Evolutionary conservation across 2,797 vertebrate species (phyloP), one percentile per base, ranked within the genome.

Genomic region (Anguilla marmorata): DNA sequence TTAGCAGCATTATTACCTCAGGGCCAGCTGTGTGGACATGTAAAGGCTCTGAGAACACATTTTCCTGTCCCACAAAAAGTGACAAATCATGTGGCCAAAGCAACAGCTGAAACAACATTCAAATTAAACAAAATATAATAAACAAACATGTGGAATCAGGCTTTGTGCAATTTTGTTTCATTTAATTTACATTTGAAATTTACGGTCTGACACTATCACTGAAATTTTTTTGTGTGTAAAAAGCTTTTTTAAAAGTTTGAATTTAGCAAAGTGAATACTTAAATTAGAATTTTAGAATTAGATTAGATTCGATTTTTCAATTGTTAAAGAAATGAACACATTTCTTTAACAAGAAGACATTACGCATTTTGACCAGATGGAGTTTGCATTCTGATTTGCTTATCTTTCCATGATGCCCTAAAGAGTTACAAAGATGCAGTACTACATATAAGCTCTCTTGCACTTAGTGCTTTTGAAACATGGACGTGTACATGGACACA

Each of bases 11-110:
- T 95, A 94, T 94, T 94, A 85, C 88, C n/a, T 91, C 92, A 90
- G 85, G 94, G 93, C 93, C 92, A 93, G 92, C 93, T 90, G 91
- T 94, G 93, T 94, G 94, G 94, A 94, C 92, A 92, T 89, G 79
- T 63, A 88, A 90, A 90, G 92, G 89, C 92, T 91, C 94, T 94
- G 94, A 90, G 91, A 91, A 90, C 92, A 92, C 58, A 84, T 93
- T 93, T 84, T 86, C 93, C 94, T 93, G 93, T 80, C 93, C 90
- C 86, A 88, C 90, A 91, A 86, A 91, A 89, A 90, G 88, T 88
- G 90, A 89, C 82, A 86, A 87, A 88, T 90, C 88, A 82, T 69
- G 37, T 50, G 85, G 60, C 76, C 37, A 86, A 86, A 48, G 86
- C 45, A 82, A 33, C 79, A 82, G 79, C 79, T 82, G 45, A 48